Base-by-base conservation (phyloP, 1,140 invertebrate genomes). In the Acromyrmex echinatior region DNA sequence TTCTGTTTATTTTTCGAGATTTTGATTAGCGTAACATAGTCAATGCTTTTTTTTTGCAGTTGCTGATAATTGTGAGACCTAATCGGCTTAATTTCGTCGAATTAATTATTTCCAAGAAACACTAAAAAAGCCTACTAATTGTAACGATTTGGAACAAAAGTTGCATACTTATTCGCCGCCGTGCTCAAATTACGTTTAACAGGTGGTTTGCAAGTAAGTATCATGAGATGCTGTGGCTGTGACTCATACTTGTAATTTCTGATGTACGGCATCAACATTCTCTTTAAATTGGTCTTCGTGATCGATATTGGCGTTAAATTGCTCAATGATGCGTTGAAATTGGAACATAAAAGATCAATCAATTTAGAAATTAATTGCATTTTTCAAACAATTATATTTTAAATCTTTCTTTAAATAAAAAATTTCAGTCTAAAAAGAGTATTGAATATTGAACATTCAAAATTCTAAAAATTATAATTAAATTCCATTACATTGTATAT, bases 131-230 rank as follows among this genome's bases (percentile, higher is more conserved):
- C 74, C 71, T 73, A 74, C 31, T 77, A 84, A 86, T 90, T 87
- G 66, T 70, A 86, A 88, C 86, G 66, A 85, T 85, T 89, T 87
- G 86, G 78, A 91, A 81, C 85, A 89, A 91, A 86, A 88, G 77
- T 91, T 87, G 87, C 91, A 86, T 80, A 90, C 21, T 70, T 76
- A 76, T 87, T 90, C 85, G 76, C 88, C 86, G 68, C 82, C 81
- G 90, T 93, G 86, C 87, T 90, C 88, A 86, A 91, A 87, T 90
- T 88, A 93, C 93, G 87, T 65, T 93, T 92, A 94, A 95, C 94
- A 94, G 93, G 94, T 95, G 93, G 94, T 92, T 88, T 74, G 78
- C 89, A 93, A 93, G 92, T 91, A 93, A 93, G 90, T 91, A 76
- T 49, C 70, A 65, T 53, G 45, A 62, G 39, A 63, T 35, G 28